Evolutionary conservation across 2,888 invertebrate genomes (phyloP), one percentile per base, ranked within the genome.

Genomic region (Nineta flava): DNA sequence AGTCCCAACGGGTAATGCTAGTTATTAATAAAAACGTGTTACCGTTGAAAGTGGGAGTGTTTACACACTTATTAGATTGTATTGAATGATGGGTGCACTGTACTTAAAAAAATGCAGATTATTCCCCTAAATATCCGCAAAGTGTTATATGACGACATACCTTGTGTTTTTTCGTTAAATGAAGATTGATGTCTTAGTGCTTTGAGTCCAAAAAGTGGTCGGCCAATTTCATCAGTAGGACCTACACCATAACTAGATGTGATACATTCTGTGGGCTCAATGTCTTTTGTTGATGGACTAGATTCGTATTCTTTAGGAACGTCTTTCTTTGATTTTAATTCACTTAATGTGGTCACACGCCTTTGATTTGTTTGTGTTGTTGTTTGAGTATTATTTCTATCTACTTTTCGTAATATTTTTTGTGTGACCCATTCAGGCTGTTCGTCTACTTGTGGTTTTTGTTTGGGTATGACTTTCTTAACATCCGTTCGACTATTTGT

Each of bases 181-280:
- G 75, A 75, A 57, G 67, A 66, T 60, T 75, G 74, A 51, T 73
- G 72, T 54, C 76, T 71, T 52, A 87, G 71, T 50, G 87, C 87
- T 60, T 75, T 76, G 56, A 87, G 76, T 49, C 87, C 87, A 66
- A 87, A 87, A 51, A 87, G 70, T 17, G 87, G 87, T 51, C 75
- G 71, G 10, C 87, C 87, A 57, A 84, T 79, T 55, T 86, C 83
- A 61, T 87, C 87, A 2, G 83, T 79, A 21, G 87, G 87, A 1
- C 87, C 87, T 2, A 85, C 82, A 2, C 87, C 87, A 63, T 87
- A 87, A 62, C 85, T 83, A 2, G 86, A 86, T 3, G 82, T 86
- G 51, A 87, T 81, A 26, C 76, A 76, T 61, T 84, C 82, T 0
- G 72, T 73, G 1, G 75, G 71, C 58, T 63, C 60, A 3, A 58